A percentile compares a stretch with the other conserved stretches of the same genome.
These are phyloP conservation scores for Pseudocheirus occidentalis DNA, from an alignment of 2,797 vertebrate species.

Conservation along the genomic window DNA sequence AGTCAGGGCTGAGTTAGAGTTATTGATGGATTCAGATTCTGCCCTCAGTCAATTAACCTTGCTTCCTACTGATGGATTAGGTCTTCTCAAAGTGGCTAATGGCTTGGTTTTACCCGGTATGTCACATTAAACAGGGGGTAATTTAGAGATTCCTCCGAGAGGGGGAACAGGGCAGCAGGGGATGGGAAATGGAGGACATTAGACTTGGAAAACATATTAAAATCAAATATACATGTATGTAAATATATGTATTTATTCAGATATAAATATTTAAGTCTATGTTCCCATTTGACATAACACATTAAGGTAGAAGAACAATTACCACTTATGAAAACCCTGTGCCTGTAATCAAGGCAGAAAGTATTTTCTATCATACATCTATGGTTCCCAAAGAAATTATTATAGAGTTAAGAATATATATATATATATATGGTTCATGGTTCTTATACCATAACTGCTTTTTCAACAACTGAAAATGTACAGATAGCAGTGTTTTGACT, in stretches of 20 bases:
- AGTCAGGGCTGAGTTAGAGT: not conserved
- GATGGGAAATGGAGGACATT: not conserved
- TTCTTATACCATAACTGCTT: slow-evolving; percentile 71
- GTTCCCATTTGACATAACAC: not conserved
- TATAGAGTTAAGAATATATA: slow-evolving; percentile 13
- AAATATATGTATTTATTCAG: not conserved
- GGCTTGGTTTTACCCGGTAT: not conserved
- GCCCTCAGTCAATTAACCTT: not conserved
- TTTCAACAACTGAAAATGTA: slow-evolving; percentile 78
- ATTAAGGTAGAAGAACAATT: not conserved
- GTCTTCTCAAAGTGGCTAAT: not conserved
- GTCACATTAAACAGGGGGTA: not conserved
- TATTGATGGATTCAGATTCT: not conserved
- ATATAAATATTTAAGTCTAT: not conserved
- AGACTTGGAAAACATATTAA: not conserved
- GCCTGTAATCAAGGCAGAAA: slow-evolving; percentile 18
- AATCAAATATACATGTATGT: not conserved
- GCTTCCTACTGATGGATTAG: not conserved
- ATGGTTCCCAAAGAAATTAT: slow-evolving; percentile 21
- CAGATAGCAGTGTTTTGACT: slow-evolving; percentile 80
- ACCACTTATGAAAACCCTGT: slow-evolving; percentile 20
- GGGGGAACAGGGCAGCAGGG: not conserved
- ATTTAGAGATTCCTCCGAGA: not conserved
- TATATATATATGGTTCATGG: slow-evolving; percentile 34
- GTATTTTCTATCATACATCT: slow-evolving; percentile 19